Base-by-base conservation (phyloP, 2,113 vertebrate species). In the Mesocricetus auratus region DNA sequence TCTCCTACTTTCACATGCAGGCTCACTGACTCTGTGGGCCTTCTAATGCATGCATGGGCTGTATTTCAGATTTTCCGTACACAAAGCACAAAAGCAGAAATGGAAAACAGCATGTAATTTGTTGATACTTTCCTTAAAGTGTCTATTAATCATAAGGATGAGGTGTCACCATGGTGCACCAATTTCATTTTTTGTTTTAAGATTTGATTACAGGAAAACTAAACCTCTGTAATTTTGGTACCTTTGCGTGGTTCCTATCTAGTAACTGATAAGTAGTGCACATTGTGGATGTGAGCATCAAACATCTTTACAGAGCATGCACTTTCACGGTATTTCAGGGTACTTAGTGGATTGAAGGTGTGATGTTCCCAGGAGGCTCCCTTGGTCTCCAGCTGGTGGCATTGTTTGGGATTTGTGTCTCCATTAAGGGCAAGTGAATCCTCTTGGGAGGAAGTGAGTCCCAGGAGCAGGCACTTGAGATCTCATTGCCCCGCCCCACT, bases 1-100 rank as follows among this genome's bases (percentile, higher is more conserved):
- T 19, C 17, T 78, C 96, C 78, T 97, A 2, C 90, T 78, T 50
- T 90, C 71, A 82, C 42, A 96, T 56, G 29, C 90, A 93, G 93
- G 90, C 89, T 78, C 69, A 75, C 39, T 8, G 83, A 47, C 21
- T 91, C 26, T 75, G 45, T 97, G 86, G 68, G 50, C 79, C 45
- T 86, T 13, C 50, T 11, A 56, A 22, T 53, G 21, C 66, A 19
- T 58, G 24, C 22, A 3, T 2, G 10, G 42, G 74, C 66, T 83
- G n/a, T 85, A 58, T 0, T 86, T 91, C 94, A 83, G 11, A 93
- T n/a, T 96, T 60, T 29, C 47, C 66, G 19, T 64, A 78, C 19
- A 62, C 60, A 31, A 56, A 66, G 16, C 4, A 53, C 93, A 82
- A 15, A 89, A 83, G 19, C 17, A 93, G 22, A 77, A 64, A 91